These are phyloP conservation scores for Thalpophila matura DNA, from an alignment of 2,888 invertebrate genomes.

Conservation along the genomic window DNA sequence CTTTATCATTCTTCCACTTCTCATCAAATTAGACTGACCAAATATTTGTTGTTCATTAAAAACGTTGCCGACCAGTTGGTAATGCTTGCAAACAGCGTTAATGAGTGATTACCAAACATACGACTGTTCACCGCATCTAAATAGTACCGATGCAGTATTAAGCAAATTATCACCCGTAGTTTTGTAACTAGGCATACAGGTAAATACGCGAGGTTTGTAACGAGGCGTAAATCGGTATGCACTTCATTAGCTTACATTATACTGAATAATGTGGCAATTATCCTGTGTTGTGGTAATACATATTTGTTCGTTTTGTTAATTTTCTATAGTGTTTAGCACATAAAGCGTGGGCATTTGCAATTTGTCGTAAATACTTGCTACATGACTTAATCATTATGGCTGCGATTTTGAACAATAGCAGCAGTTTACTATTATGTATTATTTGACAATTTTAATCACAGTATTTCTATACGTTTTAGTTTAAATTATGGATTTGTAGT, in stretches of 20 bases:
- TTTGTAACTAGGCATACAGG: constrained; percentile 27
- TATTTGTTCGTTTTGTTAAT: constrained; percentile 35
- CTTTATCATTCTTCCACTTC: not conserved
- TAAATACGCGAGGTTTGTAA: constrained; percentile 37
- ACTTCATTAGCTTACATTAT: constrained; percentile 49
- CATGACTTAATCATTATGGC: not conserved
- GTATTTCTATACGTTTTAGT: not conserved
- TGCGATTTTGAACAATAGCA: constrained; percentile 3
- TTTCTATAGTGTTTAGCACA: constrained; percentile 13
- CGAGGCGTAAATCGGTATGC: constrained; percentile 40
- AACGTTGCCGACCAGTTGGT: not conserved
- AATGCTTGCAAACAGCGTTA: constrained; percentile 40
- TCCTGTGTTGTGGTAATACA: constrained; percentile 14
- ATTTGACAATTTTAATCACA: too few relatives aligned
- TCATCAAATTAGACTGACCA: not conserved
- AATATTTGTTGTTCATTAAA: constrained; percentile 35
- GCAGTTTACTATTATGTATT: not conserved
- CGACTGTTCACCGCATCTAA: constrained; percentile 38
- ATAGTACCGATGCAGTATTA: constrained; percentile 37
- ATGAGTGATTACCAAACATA: constrained; percentile 56
- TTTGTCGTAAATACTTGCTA: constrained; percentile 34
- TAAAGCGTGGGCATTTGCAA: constrained; percentile 12
- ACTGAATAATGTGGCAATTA: constrained; percentile 44
- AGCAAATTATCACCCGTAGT: constrained; percentile 11
- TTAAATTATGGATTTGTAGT: not conserved